A percentile compares a stretch with the other conserved stretches of the same genome.
Conservation (phyloP, 2,113 vertebrate genomes). For the Malurus cyaneus region DNA sequence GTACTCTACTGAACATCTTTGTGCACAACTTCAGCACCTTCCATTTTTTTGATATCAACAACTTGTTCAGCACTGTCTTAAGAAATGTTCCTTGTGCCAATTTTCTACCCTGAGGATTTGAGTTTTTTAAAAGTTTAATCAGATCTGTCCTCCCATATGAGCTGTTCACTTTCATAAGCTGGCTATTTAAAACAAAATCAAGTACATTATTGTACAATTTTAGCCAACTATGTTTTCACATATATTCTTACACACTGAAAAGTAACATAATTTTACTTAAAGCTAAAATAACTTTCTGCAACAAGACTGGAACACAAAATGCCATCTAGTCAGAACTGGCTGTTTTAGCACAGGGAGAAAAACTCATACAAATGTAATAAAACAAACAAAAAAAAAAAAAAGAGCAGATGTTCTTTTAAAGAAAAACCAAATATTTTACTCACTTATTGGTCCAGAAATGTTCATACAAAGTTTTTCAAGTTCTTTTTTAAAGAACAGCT, state of each 20-base stretch:
- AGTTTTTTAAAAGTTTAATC: neutral
- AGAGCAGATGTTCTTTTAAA: neutral
- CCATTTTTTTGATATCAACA: neutral
- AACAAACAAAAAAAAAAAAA: neutral
- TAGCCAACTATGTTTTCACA: neutral
- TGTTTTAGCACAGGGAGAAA: neutral
- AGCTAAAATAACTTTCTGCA: neutral
- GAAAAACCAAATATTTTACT: constrained; percentile 23
- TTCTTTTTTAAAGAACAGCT: neutral
- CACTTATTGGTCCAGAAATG: neutral
- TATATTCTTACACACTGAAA: neutral
- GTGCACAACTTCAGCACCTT: neutral
- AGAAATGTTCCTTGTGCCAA: neutral
- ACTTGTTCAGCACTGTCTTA: neutral
- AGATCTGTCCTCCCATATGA: neutral
- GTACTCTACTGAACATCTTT: neutral
- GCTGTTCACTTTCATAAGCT: neutral
- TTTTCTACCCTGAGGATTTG: neutral
- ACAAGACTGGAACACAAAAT: neutral
- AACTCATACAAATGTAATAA: neutral
- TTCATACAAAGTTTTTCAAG: neutral
- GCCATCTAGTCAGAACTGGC: neutral
- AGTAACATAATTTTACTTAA: neutral
- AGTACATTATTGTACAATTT: neutral
- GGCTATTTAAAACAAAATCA: neutral